Conservation (phyloP, 2,797 vertebrate genomes). For the Pseudochirops cupreus region DNA sequence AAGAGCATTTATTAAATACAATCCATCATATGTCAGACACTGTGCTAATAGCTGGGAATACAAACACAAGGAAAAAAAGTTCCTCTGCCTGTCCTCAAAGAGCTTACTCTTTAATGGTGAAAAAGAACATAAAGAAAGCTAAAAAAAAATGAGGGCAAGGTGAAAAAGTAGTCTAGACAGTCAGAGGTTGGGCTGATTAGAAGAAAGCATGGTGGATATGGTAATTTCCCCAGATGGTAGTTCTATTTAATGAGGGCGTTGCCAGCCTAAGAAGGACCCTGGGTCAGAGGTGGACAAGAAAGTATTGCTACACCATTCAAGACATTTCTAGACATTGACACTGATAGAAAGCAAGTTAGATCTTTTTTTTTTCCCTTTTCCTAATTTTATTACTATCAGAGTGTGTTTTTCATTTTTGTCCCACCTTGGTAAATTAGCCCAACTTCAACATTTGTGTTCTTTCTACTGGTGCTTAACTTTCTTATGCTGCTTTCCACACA, state of each 20-base stretch:
- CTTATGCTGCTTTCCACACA: neutral
- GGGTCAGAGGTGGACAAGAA: neutral
- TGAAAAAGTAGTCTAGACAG: neutral
- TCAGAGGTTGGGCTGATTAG: neutral
- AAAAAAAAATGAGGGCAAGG: neutral
- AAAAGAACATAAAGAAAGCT: neutral
- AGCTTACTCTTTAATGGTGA: neutral
- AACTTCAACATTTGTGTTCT: neutral
- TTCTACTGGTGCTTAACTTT: neutral
- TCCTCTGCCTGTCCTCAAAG: neutral
- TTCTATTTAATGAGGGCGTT: neutral
- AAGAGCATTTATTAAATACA: neutral
- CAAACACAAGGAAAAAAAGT: neutral
- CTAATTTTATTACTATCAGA: neutral
- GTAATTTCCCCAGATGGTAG: neutral
- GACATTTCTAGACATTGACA: too few species aligned
- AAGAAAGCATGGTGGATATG: neutral
- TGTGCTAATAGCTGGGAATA: neutral
- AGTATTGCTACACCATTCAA: neutral
- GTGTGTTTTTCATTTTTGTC: neutral
- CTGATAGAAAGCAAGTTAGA: neutral
- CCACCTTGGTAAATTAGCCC: neutral
- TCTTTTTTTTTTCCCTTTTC: neutral
- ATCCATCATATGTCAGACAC: neutral
- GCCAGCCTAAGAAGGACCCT: neutral